Percentiles rank a stretch among this genome's conserved stretches.
Conservation (phyloP, 2,888 invertebrate genomes). For the Patella caerulea region DNA sequence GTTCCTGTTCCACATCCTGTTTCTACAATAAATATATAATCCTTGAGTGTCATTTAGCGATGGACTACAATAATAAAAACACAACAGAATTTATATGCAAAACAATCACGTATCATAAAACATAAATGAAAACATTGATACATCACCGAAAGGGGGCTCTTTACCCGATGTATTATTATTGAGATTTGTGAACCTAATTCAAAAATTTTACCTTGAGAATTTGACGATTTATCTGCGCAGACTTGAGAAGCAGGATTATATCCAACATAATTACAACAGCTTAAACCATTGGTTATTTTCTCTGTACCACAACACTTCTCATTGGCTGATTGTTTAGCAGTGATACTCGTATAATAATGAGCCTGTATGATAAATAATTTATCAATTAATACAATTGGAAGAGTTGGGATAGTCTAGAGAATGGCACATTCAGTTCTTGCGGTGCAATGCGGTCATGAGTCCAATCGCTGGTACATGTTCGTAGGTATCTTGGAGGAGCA, state of each 20-base stretch:
- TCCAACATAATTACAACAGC: constrained; percentile 67
- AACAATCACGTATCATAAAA: neutral
- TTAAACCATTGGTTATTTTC: constrained; percentile 56
- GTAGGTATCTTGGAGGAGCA: no score
- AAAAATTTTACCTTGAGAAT: constrained; percentile 41
- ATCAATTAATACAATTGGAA: no score
- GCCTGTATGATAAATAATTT: constrained; percentile 43
- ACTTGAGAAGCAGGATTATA: constrained; percentile 62
- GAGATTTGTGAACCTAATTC: no score
- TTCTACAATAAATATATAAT: constrained; percentile 10
- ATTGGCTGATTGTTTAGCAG: constrained; percentile 54
- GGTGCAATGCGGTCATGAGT: no score
- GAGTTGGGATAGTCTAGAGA: no score
- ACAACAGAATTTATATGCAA: neutral
- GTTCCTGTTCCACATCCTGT: constrained; percentile 68
- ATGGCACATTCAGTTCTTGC: no score
- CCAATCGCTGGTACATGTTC: no score
- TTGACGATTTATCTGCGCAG: constrained; percentile 67
- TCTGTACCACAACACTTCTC: constrained; percentile 68
- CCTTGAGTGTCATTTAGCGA: no score
- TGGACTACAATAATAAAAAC: neutral
- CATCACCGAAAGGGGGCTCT: no score
- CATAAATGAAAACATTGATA: no score
- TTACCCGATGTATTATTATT: no score
- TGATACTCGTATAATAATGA: constrained; percentile 53